Base-by-base conservation (phyloP, 2,888 invertebrate species). In the Geotrupes spiniger region DNA sequence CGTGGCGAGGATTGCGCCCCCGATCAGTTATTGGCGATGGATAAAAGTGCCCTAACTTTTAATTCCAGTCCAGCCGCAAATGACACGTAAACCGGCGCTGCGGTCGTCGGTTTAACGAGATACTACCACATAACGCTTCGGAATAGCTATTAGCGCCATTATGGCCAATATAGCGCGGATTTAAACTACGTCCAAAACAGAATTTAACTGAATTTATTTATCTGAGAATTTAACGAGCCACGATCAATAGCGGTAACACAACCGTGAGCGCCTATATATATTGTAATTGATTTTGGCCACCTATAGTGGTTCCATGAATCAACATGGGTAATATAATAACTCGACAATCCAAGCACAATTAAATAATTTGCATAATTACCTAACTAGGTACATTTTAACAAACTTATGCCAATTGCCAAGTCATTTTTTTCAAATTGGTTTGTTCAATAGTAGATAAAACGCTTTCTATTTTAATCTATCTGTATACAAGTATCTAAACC, bases 101-200 rank as follows among this genome's bases (percentile, higher is more conserved):
- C 57, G 68, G 70, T 66, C 63, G 68, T 66, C 66, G 69, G 68
- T 70, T 70, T 68, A 70, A 70, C 70, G 69, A 69, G 69, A 70
- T 69, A 71, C 65, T 65, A 67, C 68, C 70, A 63, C 68, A 69
- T 69, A 70, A 69, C 69, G 69, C 67, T 65, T 60, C 63, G 58
- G 63, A 68, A 69, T 66, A 59, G 67, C 69, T 65, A 71, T 71
- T 71, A 70, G 67, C 65, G 60, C 70, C 65, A 68, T 70, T 70
- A 70, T 60, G 65, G 67, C 64, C 65, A 64, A 68, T 69, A 67
- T 62, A 56, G 54, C 49, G 52, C 49, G 56, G 60, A 59, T 60
- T 59, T 54, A 54, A 49, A 52, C 52, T 50, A 49, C 52, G 51
- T 48, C 48, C 41, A 39, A 51, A 48, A 48, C 46, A 46, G 46